Conservation (phyloP, 2,797 vertebrate genomes). For the Epinephelus awoara region DNA sequence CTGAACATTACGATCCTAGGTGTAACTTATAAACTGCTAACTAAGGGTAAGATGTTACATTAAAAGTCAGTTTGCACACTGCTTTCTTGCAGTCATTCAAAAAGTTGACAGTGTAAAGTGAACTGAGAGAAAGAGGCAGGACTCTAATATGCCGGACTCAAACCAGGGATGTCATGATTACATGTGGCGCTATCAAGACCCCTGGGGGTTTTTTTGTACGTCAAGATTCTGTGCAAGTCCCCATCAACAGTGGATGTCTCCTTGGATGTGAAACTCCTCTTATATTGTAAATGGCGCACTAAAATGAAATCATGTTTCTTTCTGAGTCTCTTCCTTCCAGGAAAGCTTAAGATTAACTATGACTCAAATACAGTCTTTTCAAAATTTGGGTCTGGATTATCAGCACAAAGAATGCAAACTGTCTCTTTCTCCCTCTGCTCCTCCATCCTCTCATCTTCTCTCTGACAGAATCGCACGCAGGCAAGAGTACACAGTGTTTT, state of each 20-base stretch:
- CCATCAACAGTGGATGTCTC: background rate
- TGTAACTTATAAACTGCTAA: background rate
- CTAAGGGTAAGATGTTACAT: too few relatives aligned
- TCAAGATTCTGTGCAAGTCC: background rate
- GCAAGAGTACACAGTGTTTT: conserved; percentile 62
- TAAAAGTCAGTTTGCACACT: too few relatives aligned
- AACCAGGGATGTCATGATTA: background rate
- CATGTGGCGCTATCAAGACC: background rate
- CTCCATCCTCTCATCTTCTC: conserved; percentile 39
- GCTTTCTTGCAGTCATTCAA: too few relatives aligned
- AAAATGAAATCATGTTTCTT: conserved; percentile 48
- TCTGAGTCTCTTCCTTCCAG: conserved; percentile 64
- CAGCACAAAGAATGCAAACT: conserved; percentile 57
- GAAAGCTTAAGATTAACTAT: conserved; percentile 74
- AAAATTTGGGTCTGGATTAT: conserved; percentile 64
- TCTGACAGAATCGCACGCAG: conserved; percentile 40
- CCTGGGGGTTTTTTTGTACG: fast-evolving
- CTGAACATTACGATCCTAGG: background rate
- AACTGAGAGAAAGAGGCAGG: too few relatives aligned
- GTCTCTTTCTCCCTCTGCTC: conserved; percentile 39
- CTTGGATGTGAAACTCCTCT: conserved; percentile 4
- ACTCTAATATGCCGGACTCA: background rate
- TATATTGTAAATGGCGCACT: conserved; percentile 19
- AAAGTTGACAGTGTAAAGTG: too few relatives aligned
- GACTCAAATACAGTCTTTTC: conserved; percentile 66